Evolutionary conservation across 2,113 vertebrate genomes (phyloP), one percentile per base, ranked within the genome.

Genomic region (Astatotilapia flaviijosephi): DNA sequence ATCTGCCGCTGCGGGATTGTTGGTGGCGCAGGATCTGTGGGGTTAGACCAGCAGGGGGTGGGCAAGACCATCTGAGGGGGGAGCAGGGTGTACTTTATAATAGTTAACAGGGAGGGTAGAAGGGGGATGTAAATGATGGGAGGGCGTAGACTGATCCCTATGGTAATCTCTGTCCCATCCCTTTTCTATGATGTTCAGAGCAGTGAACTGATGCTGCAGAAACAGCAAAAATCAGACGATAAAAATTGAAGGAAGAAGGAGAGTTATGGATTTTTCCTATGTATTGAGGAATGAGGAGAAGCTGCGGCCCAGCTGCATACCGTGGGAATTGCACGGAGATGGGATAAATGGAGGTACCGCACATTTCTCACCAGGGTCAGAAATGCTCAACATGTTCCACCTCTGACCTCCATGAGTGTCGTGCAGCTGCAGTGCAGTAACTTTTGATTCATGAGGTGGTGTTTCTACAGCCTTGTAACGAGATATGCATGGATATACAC

Each of bases 251-350:
- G 6, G 17, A 81, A 42, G 79, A 75, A 58, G 68, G 47, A 56
- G 23, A 54, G 58, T 73, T 31, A 90, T 93, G 89, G 88, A 93
- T 45, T 81, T 90, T 65, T 83, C 89, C 5, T 85, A 88, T n/a
- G 5, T 84, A 70, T 79, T 86, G 79, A 90, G 68, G 26, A 49
- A 83, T 51, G 91, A 91, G 82, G 84, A 83, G 90, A 90, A 92
- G 89, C 51, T 87, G 77, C 83, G 89, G 31, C 92, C 95, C 33
- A 89, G 91, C 86, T 95, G 94, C 51, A 83, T 94, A 79, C 91
- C 90, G 3, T 94, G 94, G 95, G 90, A 96, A 19, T 49, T 89
- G 82, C 80, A 85, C 4, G 84, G 82, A 28, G 53, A 85, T 10
- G 62, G 88, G 82, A 81, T 75, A 40, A 82, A 77, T 55, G 49